Evolutionary conservation across 2,797 vertebrate genomes (phyloP).

Genomic region (Danionella dracula): DNA sequence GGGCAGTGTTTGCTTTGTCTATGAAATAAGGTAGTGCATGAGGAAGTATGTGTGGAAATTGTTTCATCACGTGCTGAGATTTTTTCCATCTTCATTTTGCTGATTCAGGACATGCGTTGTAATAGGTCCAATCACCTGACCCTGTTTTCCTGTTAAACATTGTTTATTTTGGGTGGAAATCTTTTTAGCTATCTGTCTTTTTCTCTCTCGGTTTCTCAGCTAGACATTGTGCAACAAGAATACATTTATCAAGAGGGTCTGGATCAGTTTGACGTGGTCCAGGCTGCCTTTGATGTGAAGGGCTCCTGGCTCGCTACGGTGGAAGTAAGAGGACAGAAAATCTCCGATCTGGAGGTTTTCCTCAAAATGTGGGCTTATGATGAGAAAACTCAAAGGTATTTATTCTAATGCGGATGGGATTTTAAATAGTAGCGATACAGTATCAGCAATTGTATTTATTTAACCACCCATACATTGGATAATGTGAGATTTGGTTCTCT

Average conservation of each 20-base stretch:
- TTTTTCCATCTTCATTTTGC: no score
- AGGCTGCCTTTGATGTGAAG: constrained; percentile 68
- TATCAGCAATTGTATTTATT: no score
- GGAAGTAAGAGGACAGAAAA: constrained; percentile 76
- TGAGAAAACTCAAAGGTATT: constrained; percentile 84
- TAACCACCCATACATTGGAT: no score
- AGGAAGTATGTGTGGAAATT: background rate
- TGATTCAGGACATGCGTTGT: no score
- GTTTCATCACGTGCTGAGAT: background rate
- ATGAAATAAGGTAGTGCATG: no score
- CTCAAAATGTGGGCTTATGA: constrained; percentile 85
- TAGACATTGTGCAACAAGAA: constrained; percentile 94
- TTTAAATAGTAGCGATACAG: no score
- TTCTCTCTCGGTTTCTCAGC: constrained; percentile 60
- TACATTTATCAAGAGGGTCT: constrained; percentile 79
- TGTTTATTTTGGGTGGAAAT: no score
- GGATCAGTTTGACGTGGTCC: constrained; percentile 79
- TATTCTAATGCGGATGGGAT: no score
- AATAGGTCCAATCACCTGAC: no score
- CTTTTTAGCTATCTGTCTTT: no score
- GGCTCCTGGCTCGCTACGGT: constrained; percentile 88
- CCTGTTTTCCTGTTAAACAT: background rate
- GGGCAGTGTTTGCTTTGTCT: no score
- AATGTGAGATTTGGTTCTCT: no score
- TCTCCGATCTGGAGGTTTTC: constrained; percentile 71